Base-by-base conservation (phyloP, 1,140 invertebrate species). In the Camponotus floridanus region DNA sequence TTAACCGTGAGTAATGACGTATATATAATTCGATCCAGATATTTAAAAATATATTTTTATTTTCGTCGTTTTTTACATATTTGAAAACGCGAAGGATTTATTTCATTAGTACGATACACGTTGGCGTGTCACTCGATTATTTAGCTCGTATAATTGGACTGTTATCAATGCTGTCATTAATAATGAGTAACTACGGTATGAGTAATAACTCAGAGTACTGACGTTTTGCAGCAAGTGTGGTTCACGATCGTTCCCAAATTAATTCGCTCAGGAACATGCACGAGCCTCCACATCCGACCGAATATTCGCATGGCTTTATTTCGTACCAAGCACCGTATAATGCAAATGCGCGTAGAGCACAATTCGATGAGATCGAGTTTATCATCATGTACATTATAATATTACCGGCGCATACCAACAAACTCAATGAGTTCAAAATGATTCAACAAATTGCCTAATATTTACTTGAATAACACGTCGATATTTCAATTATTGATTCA, bases 151-250 rank as follows among this genome's bases (percentile, higher is more conserved):
- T 83, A 83, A 83, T 83, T 59, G 68, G 68, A 74, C 68, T 74
- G 55, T 83, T 83, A 73, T 83, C 68, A 55, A 74, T 74, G 55
- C 55, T 61, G 68, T 83, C 79, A 83, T 74, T 83, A 83, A 74
- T 83, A 83, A 83, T 83, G 68, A 73, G 59, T 74, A 45, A 74
- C 18, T 51, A 26, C 39, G 31, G 57, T 73, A 61, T 81, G 67
- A 81, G 79, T 83, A 74, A 83, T 83, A 55, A 70, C 31, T 31
- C 39, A n/a, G 48, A 36, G 39, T 36, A 71, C 71, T 83, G 79
- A 83, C 39, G 31, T 83, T 83, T 83, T 61, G 68, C 79, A 83
- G 79, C 68, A 74, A 83, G 68, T 74, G 39, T 74, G 39, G 79
- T 61, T 73, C 55, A n/a, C 51, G 79, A 74, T 45, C 21, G 68